These are phyloP conservation scores for Xiphorhynchus elegans DNA, from an alignment of 2,113 vertebrate genomes.

Conservation along the genomic window DNA sequence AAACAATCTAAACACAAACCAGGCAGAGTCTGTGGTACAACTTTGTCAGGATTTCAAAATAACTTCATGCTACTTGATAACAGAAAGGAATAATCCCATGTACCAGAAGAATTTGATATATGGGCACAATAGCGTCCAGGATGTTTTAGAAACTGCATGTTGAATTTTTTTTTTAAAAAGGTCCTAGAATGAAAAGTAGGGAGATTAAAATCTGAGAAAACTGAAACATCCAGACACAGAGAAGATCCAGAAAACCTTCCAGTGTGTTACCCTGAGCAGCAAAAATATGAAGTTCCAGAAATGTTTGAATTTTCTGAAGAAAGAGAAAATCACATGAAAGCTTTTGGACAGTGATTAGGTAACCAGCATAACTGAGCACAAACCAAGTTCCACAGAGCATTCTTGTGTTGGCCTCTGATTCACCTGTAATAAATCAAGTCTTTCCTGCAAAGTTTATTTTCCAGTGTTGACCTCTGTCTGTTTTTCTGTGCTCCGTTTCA, in stretches of 20 bases:
- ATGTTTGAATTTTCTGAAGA: not conserved
- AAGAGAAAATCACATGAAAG: not conserved
- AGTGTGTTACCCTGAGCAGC: not conserved
- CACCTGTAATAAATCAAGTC: not conserved
- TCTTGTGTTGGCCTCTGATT: not conserved
- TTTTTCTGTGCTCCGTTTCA: not conserved
- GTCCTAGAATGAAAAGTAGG: not conserved
- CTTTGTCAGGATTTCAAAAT: slow-evolving; percentile 4
- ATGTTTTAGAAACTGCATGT: not conserved
- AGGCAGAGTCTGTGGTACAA: not conserved
- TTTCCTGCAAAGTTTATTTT: not conserved
- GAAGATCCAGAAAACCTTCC: not conserved
- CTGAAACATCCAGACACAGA: not conserved
- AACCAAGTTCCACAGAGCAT: fast-evolving
- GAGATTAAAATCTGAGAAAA: not conserved
- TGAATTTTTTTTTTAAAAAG: not conserved
- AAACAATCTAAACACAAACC: slow-evolving; percentile 1
- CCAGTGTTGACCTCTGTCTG: not conserved
- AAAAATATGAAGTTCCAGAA: not conserved
- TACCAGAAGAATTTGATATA: not conserved
- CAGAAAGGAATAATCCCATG: slow-evolving; percentile 1
- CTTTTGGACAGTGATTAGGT: not conserved
- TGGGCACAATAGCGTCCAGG: not conserved
- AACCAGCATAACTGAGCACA: not conserved
- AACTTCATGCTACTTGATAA: not conserved